Conservation (phyloP, 2,888 invertebrate species). For the Monochamus alternatus region DNA sequence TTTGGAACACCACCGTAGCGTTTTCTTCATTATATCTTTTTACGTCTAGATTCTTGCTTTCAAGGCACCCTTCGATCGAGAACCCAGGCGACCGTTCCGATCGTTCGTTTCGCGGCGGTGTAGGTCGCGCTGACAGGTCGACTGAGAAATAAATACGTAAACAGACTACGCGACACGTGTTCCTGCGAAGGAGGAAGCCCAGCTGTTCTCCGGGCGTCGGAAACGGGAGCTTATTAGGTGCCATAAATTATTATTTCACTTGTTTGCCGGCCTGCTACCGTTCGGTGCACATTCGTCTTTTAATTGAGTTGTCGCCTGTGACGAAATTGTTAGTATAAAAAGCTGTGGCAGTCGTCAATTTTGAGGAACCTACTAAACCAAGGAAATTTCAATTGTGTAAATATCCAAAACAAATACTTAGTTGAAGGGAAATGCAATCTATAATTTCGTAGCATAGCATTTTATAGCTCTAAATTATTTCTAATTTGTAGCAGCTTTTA, state of each 20-base stretch:
- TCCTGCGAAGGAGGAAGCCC: constrained; percentile 16
- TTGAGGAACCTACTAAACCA: no score
- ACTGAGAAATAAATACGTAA: constrained; percentile 31
- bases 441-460: no score
- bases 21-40: not conserved
- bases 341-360: no score
- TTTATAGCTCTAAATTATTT: no score
- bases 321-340: not conserved
- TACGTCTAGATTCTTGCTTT: no score
- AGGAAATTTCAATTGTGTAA: no score
- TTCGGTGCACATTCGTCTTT: not conserved
- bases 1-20: not conserved
- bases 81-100: no score
- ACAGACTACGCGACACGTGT: constrained; percentile 29
- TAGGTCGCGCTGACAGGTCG: constrained; percentile 5
- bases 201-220: constrained; percentile 29
- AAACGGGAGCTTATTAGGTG: constrained; percentile 32
- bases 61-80: no score
- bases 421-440: no score
- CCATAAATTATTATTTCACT: constrained; percentile 33
- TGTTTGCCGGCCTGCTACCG: not conserved
- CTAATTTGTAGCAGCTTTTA: no score
- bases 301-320: not conserved
- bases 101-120: constrained; percentile 5
- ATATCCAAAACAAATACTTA: no score